Evolutionary conservation across 2,113 vertebrate species (phyloP).

Genomic region (Monarcha castaneiventris): DNA sequence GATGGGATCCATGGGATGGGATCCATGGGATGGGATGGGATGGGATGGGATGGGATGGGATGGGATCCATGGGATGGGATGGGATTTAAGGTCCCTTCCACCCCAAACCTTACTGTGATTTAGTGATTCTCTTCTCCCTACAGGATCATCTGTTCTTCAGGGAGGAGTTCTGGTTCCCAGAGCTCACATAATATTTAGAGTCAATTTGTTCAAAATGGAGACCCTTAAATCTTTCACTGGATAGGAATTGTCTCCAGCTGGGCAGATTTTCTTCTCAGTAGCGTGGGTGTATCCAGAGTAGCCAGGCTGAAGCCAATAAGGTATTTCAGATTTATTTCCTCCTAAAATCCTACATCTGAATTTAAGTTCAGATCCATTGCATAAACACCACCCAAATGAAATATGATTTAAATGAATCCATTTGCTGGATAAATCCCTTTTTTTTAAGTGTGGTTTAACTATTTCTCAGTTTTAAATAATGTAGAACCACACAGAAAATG

Average conservation of each 20-base stretch:
- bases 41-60: too few species aligned
- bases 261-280: background rate
- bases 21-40: too few species aligned
- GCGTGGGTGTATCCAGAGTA: fast-evolving
- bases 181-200: background rate
- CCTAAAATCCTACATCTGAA: background rate
- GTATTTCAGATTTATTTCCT: background rate
- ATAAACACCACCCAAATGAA: background rate
- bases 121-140: background rate
- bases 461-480: background rate
- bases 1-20: too few species aligned
- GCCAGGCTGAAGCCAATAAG: background rate
- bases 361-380: background rate
- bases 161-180: background rate
- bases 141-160: background rate
- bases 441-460: background rate
- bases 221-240: background rate
- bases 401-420: background rate
- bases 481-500: fast-evolving
- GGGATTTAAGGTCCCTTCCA: background rate
- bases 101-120: fast-evolving
- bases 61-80: too few species aligned
- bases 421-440: background rate
- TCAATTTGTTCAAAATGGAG: background rate
- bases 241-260: background rate